Base-by-base conservation (phyloP, 2,113 vertebrate species). In the Hemicordylus capensis region DNA sequence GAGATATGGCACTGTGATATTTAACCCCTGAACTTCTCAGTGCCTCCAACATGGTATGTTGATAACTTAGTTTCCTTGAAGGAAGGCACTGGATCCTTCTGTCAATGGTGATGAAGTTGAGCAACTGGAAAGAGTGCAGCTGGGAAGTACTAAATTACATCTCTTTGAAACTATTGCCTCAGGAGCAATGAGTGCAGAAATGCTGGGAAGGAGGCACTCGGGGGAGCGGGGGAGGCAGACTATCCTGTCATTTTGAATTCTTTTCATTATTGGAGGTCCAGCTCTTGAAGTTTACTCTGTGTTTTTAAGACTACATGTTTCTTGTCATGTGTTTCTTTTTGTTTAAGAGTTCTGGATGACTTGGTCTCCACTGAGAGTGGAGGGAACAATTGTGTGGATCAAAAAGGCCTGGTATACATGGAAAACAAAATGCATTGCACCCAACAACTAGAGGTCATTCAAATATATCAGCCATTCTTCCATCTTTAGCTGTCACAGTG, bases 111-210 rank as follows among this genome's bases (percentile, higher is more conserved):
- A 2, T n/a, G 70, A 87, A 81, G n/a, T 9, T 66, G 66, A 87
- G 84, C 42, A n/a, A 54, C 26, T 84, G 51, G 77, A 81, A 82
- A 8, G 37, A 56, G 19, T 82, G 59, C 59, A 76, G 0, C 58
- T 85, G 6, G 48, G 61, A 83, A 88, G n/a, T 76, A 76, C 63
- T 77, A 73, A 90, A 84, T 61, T 69, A 0, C 11, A 20, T 24
- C 8, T 87, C n/a, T 39, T 1, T 75, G 67, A 22, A 70, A 20
- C 19, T n/a, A 56, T 4, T 9, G 0, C 24, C 77, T 22, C 34
- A 46, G 20, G 5, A 77, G 19, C 10, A 73, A 58, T 9, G 14
- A 44, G 12, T 42, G 22, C 34, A 75, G 73, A 39, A 0, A 0
- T 46, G 3, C 39, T 66, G 14, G 31, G 54, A 72, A 76, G 48